Evolutionary conservation across 2,888 invertebrate genomes (phyloP), one percentile per base, ranked within the genome.

Genomic region (Tricholauxania praeusta): DNA sequence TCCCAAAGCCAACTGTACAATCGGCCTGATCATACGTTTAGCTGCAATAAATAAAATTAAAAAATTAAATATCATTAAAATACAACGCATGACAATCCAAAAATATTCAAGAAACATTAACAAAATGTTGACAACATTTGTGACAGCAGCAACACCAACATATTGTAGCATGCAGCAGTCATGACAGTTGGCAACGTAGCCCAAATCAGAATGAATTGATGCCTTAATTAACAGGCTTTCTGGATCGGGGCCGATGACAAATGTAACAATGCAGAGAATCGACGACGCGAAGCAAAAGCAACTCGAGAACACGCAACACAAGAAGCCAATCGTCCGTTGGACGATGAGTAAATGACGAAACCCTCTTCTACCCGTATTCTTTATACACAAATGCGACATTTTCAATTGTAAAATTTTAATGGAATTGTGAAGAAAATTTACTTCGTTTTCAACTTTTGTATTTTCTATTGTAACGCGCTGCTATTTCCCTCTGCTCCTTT

Each of bases 211-310:
- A 60, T 65, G 70, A 71, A 75, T 78, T 80, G 81, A 84, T 80
- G 83, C 75, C 84, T 84, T 84, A 83, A 84, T 84, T 84, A 82
- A 83, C 83, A 80, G 80, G 80, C 79, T 80, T 74, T 52, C 22
- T 73, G n/a, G 10, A 52, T 51, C 68, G 12, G 32, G 19, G 6
- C 48, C 48, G 55, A 57, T 51, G 51, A 72, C 49, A 65, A 47
- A 55, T 68, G 32, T 19, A 47, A 57, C 67, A 68, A 65, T 39
- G 10, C 39, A 39, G 2, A 39, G 39, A 39, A 39, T 39, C 10
- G 10, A 39, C 39, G 10, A 39, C 39, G 39, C 39, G 39, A 53
- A 68, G 47, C 47, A 57, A 68, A 39, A 53, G 39, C 32, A 64
- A 60, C 2, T 48, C 63, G 39, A 59, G 49, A 52, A 48, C 22